Evolutionary conservation across 2,888 invertebrate genomes (phyloP).

Genomic region (Epinotia nisella): DNA sequence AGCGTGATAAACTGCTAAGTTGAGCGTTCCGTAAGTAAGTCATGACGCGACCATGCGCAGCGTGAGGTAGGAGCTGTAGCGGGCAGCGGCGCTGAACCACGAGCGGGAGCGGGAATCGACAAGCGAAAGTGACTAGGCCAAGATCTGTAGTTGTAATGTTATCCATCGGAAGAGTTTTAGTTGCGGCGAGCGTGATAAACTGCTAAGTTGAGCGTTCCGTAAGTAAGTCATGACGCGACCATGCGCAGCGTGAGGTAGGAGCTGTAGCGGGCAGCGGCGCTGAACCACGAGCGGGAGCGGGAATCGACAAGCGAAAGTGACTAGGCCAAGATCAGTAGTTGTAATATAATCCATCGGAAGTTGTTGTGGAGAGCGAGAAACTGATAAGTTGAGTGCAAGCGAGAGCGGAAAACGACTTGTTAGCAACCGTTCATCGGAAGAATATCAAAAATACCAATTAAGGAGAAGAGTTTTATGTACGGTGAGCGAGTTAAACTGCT

Average conservation of each 20-base stretch:
- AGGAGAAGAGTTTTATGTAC: conserved; percentile 41
- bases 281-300: not conserved
- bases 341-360: too few relatives aligned
- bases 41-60: conserved; percentile 31
- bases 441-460: too few relatives aligned
- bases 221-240: conserved; percentile 42
- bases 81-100: not conserved
- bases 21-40: conserved; percentile 40
- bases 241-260: not conserved
- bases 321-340: too few relatives aligned
- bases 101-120: not conserved
- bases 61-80: not conserved
- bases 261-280: not conserved
- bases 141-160: too few relatives aligned
- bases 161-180: too few relatives aligned
- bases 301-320: not conserved
- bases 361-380: too few relatives aligned
- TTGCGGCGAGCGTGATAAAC: conserved; percentile 39
- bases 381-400: too few relatives aligned
- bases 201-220: conserved; percentile 37
- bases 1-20: conserved; percentile 42
- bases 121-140: not conserved
- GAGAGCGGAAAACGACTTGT: too few relatives aligned
- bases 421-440: too few relatives aligned
- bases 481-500: conserved; percentile 38